Conservation (phyloP, 2,888 invertebrate species). For the Agrenia bidenticulata region DNA sequence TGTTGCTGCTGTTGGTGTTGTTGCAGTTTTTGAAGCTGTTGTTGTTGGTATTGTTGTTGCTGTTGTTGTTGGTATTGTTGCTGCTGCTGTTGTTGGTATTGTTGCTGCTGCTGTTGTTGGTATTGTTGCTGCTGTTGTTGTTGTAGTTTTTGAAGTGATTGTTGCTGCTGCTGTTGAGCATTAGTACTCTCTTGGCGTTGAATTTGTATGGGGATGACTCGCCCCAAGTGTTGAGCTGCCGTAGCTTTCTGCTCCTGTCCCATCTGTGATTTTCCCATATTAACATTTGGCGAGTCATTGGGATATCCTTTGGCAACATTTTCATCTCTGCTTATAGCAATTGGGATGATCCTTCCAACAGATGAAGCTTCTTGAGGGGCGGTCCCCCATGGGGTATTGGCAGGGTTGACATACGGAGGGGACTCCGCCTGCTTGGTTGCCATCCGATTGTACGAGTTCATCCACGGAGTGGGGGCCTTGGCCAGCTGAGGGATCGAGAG, state of each 20-base stretch:
- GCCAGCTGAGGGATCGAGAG: constrained; percentile 56
- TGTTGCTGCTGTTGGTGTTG: neutral
- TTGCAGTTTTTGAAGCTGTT: neutral
- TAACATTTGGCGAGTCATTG: neutral
- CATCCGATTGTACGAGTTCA: constrained; percentile 58
- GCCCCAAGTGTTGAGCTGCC: constrained; percentile 36
- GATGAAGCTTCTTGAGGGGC: constrained; percentile 3
- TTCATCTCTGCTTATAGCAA: constrained; percentile 35
- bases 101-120: too few species aligned
- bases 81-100: neutral
- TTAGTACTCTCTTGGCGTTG: constrained; percentile 51
- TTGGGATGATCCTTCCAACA: constrained; percentile 45
- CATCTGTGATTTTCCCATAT: neutral
- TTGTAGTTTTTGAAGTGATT: neutral
- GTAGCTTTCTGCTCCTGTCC: neutral
- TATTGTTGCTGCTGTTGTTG: neutral
- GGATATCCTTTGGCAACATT: constrained; percentile 5
- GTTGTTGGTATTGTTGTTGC: neutral
- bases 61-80: neutral
- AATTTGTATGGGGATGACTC: constrained; percentile 48
- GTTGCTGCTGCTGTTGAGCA: neutral
- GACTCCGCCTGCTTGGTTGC: constrained; percentile 54
- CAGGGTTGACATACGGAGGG: constrained; percentile 43
- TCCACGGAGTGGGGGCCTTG: constrained; percentile 66
- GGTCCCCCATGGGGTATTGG: constrained; percentile 42